Evolutionary conservation across 2,888 invertebrate genomes (phyloP).

Genomic region (Platerodrilus igneus): DNA sequence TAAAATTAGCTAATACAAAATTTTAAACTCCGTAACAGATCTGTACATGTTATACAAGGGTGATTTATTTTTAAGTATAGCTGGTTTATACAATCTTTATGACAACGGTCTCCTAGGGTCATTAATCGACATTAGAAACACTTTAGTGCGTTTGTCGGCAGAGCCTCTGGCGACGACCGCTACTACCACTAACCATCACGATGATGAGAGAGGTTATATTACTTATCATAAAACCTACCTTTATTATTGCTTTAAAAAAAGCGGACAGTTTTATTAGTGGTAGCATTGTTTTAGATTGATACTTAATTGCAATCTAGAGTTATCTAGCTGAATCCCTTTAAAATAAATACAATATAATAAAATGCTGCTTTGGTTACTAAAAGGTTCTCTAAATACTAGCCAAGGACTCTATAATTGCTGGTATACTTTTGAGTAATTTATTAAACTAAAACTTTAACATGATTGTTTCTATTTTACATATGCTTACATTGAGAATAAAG

Average conservation of each 20-base stretch:
- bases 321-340: too few species aligned
- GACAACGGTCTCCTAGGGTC: conserved; percentile 32
- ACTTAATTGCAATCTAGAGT: conserved; percentile 32
- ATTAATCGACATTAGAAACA: conserved; percentile 45
- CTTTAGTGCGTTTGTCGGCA: conserved; percentile 42
- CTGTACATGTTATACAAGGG: conserved; percentile 11
- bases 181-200: conserved; percentile 29
- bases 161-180: conserved; percentile 31
- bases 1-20: conserved; percentile 10
- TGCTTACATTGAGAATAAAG: too few species aligned
- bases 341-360: too few species aligned
- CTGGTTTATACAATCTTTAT: conserved; percentile 33
- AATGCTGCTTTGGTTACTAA: too few species aligned
- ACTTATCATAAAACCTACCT: conserved; percentile 14
- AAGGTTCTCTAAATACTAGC: too few species aligned
- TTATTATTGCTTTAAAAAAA: conserved; percentile 27
- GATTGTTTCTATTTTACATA: too few species aligned
- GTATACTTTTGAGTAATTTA: too few species aligned
- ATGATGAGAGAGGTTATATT: conserved; percentile 19
- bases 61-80: conserved; percentile 26
- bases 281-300: conserved; percentile 32
- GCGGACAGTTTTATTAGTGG: conserved; percentile 31
- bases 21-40: conserved; percentile 17
- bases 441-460: too few species aligned
- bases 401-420: too few species aligned